Evolutionary conservation across 1,140 invertebrate genomes (phyloP).

Genomic region (Pygmarrhopalites habei): DNA sequence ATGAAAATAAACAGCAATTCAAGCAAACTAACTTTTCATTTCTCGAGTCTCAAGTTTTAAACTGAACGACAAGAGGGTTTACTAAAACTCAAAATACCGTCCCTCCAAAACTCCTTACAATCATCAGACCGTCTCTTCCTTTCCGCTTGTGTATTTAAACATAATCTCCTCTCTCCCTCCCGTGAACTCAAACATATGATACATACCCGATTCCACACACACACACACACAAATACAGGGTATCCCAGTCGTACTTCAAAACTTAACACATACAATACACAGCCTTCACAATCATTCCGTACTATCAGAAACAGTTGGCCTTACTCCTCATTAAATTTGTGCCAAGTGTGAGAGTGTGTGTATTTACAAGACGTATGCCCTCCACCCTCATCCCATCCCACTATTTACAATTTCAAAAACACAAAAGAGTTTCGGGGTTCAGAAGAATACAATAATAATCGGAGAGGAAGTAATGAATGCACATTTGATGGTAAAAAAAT

Average conservation of each 20-base stretch:
- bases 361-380: too few species aligned
- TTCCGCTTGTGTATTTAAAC: not conserved
- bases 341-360: too few species aligned
- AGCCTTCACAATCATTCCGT: not conserved
- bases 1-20: constrained; percentile 9
- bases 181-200: not conserved
- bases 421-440: too few species aligned
- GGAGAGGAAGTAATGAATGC: too few species aligned
- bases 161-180: not conserved
- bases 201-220: not conserved
- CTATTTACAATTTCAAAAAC: too few species aligned
- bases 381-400: too few species aligned
- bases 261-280: not conserved
- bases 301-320: too few species aligned
- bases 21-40: constrained; percentile 3
- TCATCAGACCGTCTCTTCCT: not conserved
- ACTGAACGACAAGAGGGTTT: constrained; percentile 7
- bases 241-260: not conserved
- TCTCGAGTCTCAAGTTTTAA: not conserved
- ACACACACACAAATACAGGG: not conserved
- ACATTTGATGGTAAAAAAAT: too few species aligned
- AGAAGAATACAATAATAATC: too few species aligned
- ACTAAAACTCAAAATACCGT: constrained; percentile 1
- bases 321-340: too few species aligned
- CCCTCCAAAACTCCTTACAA: not conserved